phyloP scores from a whole-genome alignment of 2,888 invertebrate species.

The Ophioninae sp. region DNA sequence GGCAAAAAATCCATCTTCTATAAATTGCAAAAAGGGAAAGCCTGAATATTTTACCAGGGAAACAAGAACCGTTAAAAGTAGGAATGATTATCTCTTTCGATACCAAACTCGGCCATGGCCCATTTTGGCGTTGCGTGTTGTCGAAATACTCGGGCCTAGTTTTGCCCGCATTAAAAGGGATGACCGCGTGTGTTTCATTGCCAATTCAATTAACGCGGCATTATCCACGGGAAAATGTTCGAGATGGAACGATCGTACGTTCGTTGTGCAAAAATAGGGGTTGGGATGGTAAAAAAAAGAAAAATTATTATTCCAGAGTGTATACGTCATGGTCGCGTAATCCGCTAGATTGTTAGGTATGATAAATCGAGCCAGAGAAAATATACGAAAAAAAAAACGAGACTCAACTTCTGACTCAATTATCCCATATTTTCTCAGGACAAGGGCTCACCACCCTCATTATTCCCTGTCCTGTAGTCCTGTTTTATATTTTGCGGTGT shows the following conservation, averaged over 20 bases:
- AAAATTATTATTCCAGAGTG: conserved; percentile 29
- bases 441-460: conserved; percentile 31
- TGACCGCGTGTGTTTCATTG: neutral
- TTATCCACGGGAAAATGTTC: neutral
- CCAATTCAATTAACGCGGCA: neutral
- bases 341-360: conserved; percentile 57
- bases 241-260: neutral
- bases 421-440: conserved; percentile 62
- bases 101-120: neutral
- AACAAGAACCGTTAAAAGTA: neutral
- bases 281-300: neutral
- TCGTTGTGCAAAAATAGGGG: neutral
- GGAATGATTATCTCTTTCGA: neutral
- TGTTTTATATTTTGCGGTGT: conserved; percentile 52
- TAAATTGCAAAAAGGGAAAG: neutral
- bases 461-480: conserved; percentile 32
- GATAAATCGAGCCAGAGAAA: conserved; percentile 57
- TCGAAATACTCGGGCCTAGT: neutral
- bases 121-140: neutral
- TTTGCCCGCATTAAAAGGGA: neutral
- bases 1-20: neutral
- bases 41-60: neutral
- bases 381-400: conserved; percentile 31
- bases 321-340: conserved; percentile 44
- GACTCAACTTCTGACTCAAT: conserved; percentile 56